Evolutionary conservation across 1,140 invertebrate genomes (phyloP).

Genomic region (Leptopilina clavipes): DNA sequence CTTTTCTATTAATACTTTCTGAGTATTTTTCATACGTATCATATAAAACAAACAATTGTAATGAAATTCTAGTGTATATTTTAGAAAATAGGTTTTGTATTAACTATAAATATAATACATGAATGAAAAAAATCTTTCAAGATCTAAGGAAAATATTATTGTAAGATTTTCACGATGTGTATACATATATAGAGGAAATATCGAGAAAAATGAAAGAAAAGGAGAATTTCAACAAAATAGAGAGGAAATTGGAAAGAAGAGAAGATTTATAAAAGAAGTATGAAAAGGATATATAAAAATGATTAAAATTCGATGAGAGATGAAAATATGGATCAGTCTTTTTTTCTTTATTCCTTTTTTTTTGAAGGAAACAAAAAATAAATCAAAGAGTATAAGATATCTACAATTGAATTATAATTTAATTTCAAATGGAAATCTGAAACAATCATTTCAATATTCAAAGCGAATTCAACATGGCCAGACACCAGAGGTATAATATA

Average conservation of each 20-base stretch:
- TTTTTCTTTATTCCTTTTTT: background rate
- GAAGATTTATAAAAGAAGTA: constrained; percentile 1
- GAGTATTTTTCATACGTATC: no score
- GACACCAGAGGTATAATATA: background rate
- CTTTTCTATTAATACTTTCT: no score
- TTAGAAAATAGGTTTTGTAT: no score
- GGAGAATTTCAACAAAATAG: background rate
- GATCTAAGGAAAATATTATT: background rate
- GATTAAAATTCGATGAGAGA: constrained; percentile 3
- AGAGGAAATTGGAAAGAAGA: background rate
- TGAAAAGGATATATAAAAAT: background rate
- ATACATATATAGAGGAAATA: background rate
- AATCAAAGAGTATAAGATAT: no score
- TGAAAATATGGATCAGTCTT: background rate
- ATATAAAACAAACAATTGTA: no score
- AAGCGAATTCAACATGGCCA: constrained; percentile 4
- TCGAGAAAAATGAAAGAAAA: no score
- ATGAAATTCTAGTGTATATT: no score
- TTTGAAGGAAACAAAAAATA: background rate
- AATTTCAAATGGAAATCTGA: background rate
- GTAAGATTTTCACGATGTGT: background rate
- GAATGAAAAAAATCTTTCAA: no score
- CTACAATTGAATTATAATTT: background rate
- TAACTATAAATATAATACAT: no score
- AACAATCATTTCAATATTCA: background rate